Evolutionary conservation across 2,888 invertebrate genomes (phyloP).

Genomic region (Amphipyra tragopoginis): DNA sequence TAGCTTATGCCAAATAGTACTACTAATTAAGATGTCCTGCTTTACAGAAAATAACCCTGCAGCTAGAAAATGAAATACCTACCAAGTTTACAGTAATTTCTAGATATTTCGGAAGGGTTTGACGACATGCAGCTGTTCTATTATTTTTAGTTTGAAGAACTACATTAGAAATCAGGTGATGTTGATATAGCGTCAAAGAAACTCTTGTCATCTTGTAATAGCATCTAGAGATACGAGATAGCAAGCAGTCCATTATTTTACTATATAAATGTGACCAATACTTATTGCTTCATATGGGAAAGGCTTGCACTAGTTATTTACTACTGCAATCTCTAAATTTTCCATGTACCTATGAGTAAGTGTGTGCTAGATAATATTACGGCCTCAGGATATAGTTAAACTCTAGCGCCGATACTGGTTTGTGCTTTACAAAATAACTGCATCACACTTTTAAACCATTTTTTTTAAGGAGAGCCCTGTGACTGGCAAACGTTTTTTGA

Average conservation of each 20-base stretch:
- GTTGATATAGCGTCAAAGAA: not conserved
- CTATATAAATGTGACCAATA: constrained; percentile 22
- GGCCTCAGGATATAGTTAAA: not conserved
- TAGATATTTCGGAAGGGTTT: too few relatives aligned
- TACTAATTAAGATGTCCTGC: too few relatives aligned
- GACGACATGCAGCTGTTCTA: too few relatives aligned
- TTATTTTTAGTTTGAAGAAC: too few relatives aligned
- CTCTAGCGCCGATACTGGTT: constrained; percentile 6
- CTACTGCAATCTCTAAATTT: constrained; percentile 45
- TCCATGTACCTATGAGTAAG: constrained; percentile 14
- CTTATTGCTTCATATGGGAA: constrained; percentile 39
- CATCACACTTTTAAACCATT: too few relatives aligned
- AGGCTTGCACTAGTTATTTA: constrained; percentile 43
- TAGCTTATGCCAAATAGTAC: too few relatives aligned
- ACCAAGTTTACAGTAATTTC: too few relatives aligned
- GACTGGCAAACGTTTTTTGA: too few relatives aligned
- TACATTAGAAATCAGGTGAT: not conserved
- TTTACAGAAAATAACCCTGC: too few relatives aligned
- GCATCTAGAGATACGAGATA: not conserved
- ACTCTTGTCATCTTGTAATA: not conserved
- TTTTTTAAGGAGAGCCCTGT: too few relatives aligned
- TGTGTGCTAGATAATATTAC: constrained; percentile 2
- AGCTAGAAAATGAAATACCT: too few relatives aligned
- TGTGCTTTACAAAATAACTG: not conserved
- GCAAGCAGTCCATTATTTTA: constrained; percentile 11